Conservation (phyloP, 2,888 invertebrate species). For the Chymomyza caudatula region DNA sequence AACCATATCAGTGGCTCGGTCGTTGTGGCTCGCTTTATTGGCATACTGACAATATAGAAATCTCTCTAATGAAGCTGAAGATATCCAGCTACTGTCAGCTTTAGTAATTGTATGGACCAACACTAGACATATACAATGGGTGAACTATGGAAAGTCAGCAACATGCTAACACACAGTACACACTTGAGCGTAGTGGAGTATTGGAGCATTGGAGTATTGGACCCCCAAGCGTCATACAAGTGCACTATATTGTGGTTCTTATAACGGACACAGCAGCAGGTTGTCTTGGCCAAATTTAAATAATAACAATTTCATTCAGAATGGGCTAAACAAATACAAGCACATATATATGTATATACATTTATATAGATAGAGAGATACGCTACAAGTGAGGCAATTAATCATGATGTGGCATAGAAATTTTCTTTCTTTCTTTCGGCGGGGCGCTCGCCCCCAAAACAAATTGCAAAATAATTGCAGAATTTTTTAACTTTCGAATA, state of each 20-base stretch:
- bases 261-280: conserved; percentile 69
- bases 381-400: conserved; percentile 46
- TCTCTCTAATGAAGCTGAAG: conserved; percentile 76
- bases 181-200: conserved; percentile 9
- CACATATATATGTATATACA: not conserved
- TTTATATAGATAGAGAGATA: not conserved
- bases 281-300: conserved; percentile 38
- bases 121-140: conserved; percentile 37
- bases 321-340: not conserved
- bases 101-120: conserved; percentile 57
- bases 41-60: conserved; percentile 74
- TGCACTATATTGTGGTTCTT: conserved; percentile 64
- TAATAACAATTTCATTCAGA: conserved; percentile 3
- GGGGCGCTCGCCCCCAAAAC: conserved; percentile 14
- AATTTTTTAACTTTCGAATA: conserved; percentile 62
- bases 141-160: conserved; percentile 47
- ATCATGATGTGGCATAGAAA: conserved; percentile 40
- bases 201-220: not conserved
- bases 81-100: conserved; percentile 74
- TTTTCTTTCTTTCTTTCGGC: not conserved
- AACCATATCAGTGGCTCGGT: conserved; percentile 24
- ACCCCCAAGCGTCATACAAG: conserved; percentile 28
- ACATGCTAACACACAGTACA: no score
- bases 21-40: conserved; percentile 29
- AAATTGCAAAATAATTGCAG: conserved; percentile 65